Evolutionary conservation across 2,113 vertebrate genomes (phyloP), one percentile per base, ranked within the genome.

Genomic region (Narcine bancroftii): DNA sequence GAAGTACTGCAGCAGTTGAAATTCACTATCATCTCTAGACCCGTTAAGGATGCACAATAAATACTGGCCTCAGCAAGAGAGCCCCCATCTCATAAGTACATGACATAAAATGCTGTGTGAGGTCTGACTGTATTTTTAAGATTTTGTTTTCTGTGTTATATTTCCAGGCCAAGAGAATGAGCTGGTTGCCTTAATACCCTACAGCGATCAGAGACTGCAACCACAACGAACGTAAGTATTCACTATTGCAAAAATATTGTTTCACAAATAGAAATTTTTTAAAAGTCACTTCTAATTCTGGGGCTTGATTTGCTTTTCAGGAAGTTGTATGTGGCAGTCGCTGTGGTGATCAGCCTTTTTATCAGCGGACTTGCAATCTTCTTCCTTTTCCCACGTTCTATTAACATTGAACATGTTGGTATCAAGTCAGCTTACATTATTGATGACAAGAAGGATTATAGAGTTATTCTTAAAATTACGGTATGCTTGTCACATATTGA

Each of bases 151-250:
- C n/a, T 83, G 47, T 13, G 33, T 92, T 60, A 81, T 21, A 29
- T 93, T 93, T 50, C 60, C 94, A 96, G 96, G 94, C 63, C 94
- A 94, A 71, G 95, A 95, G 87, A 94, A 94, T 92, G 94, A 96
- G 93, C 92, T 96, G 92, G 95, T 96, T 66, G 95, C 95, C 72
- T 94, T 96, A 87, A 95, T 96, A 92, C 95, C 95, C 7, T 96
- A 95, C 1, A 95, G 95, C 73, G 95, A 96, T 93, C 95, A 95
- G 92, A 93, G 95, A 66, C 93, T 96, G 93, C 95, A 95, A 89
- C 95, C 96, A 76, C 94, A 94, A 42, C 93, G 92, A 93, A 96
- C 96, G 95, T 96, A 94, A 95, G 95, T 72, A 63, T 45, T 56
- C 60, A 60, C 53, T 92, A 19, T 56, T 92, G 42, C 42, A 92